Percentiles rank a stretch among this genome's conserved stretches.
phyloP scores from a whole-genome alignment of 92 coral and sea anemone species.

The Chrysogorgia sp. region DNA sequence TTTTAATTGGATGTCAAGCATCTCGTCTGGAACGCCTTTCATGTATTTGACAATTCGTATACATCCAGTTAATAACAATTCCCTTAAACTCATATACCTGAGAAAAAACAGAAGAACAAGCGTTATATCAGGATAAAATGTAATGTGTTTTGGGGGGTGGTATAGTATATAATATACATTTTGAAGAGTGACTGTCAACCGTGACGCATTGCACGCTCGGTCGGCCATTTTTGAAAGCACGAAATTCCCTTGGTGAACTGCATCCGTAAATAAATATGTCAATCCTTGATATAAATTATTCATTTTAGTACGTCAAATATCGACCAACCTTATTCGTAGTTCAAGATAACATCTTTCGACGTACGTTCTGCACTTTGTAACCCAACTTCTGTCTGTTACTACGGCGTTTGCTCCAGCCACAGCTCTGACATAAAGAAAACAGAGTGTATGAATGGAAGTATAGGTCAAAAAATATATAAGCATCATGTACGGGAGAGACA shows the following conservation, averaged over 20 bases:
- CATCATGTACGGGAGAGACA: too few relatives aligned
- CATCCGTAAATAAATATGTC: too few relatives aligned
- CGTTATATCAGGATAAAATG: not conserved
- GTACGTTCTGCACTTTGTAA: slow-evolving; percentile 11
- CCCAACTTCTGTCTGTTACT: not conserved
- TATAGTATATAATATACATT: too few relatives aligned
- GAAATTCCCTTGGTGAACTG: too few relatives aligned
- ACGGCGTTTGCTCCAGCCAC: slow-evolving; percentile 28
- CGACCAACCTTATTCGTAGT: slow-evolving; percentile 28
- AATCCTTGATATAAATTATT: too few relatives aligned
- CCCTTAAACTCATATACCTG: slow-evolving; percentile 84
- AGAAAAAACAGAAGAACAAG: not conserved
- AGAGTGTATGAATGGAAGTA: too few relatives aligned
- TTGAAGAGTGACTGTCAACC: too few relatives aligned
- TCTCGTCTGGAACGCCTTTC: slow-evolving; percentile 82
- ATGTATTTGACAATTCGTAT: slow-evolving; percentile 73
- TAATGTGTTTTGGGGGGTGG: too few relatives aligned
- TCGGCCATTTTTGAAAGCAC: too few relatives aligned
- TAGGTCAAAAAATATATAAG: not conserved
- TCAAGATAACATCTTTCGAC: slow-evolving; percentile 27
- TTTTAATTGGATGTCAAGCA: slow-evolving; percentile 42
- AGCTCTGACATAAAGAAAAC: slow-evolving; percentile 19
- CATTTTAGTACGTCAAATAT: not conserved
- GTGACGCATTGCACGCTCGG: too few relatives aligned
- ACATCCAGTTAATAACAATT: slow-evolving; percentile 79